phyloP scores from a whole-genome alignment of 92 coral and sea anemone genomes.

The Phymanthus crucifer region DNA sequence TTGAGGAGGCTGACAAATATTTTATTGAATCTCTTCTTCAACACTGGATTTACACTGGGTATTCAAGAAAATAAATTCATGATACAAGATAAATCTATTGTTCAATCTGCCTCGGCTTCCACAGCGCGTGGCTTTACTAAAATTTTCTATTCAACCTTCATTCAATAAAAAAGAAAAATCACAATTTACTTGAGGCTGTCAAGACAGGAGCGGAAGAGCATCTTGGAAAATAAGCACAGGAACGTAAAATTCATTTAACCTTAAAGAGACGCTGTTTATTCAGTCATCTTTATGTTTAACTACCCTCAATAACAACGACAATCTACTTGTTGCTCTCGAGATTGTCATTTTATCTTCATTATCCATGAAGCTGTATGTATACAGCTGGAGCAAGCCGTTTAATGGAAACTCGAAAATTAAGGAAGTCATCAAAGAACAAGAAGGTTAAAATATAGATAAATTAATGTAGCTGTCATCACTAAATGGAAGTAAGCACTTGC shows the following conservation, averaged over 20 bases:
- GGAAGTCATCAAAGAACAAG: neutral
- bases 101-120: no score
- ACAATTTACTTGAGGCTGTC: neutral
- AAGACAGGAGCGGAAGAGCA: neutral
- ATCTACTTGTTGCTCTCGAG: constrained; percentile 1
- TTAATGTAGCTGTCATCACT: neutral
- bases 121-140: neutral
- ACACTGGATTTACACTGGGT: neutral
- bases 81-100: neutral
- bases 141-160: neutral
- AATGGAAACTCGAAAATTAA: neutral
- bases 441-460: neutral
- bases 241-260: neutral
- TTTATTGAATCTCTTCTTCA: neutral
- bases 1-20: neutral
- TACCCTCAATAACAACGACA: neutral
- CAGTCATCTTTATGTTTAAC: neutral
- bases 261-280: neutral
- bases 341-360: neutral
- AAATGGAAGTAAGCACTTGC: neutral
- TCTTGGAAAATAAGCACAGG: neutral
- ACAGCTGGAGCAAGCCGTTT: neutral
- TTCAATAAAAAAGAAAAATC: neutral
- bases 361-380: neutral
- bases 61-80: neutral